Evolutionary conservation across 2,113 vertebrate species (phyloP), one percentile per base, ranked within the genome.

Genomic region (Tupaia chinensis): DNA sequence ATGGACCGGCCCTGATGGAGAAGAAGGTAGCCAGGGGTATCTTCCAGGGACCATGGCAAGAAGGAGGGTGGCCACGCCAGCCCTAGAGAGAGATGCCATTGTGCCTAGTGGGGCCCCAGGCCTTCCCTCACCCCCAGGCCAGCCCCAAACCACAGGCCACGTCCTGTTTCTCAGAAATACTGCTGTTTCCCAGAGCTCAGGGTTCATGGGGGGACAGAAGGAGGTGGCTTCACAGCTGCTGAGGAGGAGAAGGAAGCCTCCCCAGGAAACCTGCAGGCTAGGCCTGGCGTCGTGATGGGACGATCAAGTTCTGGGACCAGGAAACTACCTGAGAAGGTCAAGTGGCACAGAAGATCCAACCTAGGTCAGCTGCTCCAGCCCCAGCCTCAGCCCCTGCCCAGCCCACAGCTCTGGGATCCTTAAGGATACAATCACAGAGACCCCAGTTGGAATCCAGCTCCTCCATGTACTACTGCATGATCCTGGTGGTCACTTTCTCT

Each of bases 111-210:
- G 68, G 60, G 88, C 95, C 91, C 83, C 86, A 78, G 93, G 93
- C 94, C 84, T 96, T 97, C 81, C 92, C 73, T 95, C 7, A 87
- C 54, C n/a, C 81, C 80, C 16, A 94, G 82, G 85, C 92, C 61
- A 90, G 78, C 60, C 86, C 32, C 63, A 96, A 95, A 94, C 94
- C 85, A 91, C 87, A 97, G 94, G 78, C 44, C 29, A 92, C 22
- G 27, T 95, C 88, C 54, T 68, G 66, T 83, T 98, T 97, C 97
- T 95, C 91, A 96, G 97, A 98, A 97, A 91, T 25, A 29, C n/a
- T 66, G 73, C 77, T 74, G 85, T 96, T 97, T 97, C 91, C 94
- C 91, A 92, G 95, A 96, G 85, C 53, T 69, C 73, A 73, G 69
- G 4, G 25, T 93, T 86, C 32, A 8, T 78, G 17, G 66, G 74